Evolutionary conservation across 2,888 invertebrate genomes (phyloP), one percentile per base, ranked within the genome.

Genomic region (Scotopteryx bipunctaria): DNA sequence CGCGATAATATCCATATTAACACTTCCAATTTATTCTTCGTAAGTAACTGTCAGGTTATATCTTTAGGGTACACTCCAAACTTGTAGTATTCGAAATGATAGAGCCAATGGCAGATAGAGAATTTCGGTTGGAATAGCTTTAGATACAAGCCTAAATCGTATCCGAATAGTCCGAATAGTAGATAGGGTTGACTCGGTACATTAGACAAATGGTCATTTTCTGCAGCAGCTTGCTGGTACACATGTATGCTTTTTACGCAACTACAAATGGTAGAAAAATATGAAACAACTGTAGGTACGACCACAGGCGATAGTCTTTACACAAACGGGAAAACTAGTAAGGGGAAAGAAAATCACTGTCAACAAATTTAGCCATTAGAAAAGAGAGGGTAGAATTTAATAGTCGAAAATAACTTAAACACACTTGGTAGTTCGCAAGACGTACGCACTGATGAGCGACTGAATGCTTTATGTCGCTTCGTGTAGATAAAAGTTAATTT

Each of bases 161-260:
- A 92, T 93, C 93, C 67, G 93, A 93, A 71, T 93, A 93, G 79
- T 93, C 93, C 44, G 93, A 93, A 78, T 93, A 93, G 79, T 93
- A 93, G 72, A 93, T 93, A 50, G 93, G 93, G 81, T 93, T 92
- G 64, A 93, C 88, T 65, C 93, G 91, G 77, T 86, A 93, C 80
- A 77, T 80, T 57, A 90, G 71, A 57, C 77, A 75, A 77, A 90
- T 88, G 69, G 81, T 88, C 91, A 91, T 91, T 81, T 89, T 91
- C 81, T 88, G 86, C 64, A 83, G 61, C 52, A 85, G 61, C 47
- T 80, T 76, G 79, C 69, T 80, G 70, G 73, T 76, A 75, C 68
- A 80, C 91, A 91, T 91, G 86, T 89, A 91, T 83, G 67, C 74
- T 73, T 59, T 58, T 71, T 56, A 69, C 78, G 83, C 70, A 58